Evolutionary conservation across 2,113 vertebrate genomes (phyloP).

Genomic region (Galeopterus variegatus): DNA sequence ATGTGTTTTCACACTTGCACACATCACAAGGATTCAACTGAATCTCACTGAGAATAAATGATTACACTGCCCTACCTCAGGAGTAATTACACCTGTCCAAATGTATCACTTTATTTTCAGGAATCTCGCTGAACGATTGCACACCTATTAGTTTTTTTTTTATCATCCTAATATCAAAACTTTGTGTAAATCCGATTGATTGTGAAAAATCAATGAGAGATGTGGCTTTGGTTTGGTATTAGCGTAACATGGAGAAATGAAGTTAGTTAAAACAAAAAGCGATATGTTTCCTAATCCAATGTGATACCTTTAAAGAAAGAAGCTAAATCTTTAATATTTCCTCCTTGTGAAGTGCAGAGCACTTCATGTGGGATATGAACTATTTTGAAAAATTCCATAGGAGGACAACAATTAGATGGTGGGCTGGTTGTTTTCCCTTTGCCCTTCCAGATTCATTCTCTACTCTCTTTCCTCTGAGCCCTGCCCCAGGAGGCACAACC

Average conservation of each 20-base stretch:
- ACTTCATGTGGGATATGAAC: not conserved
- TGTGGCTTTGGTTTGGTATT: not conserved
- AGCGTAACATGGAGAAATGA: not conserved
- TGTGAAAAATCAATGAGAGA: conserved; percentile 67
- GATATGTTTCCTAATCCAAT: not conserved
- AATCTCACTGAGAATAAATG: conserved; percentile 62
- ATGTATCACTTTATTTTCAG: conserved; percentile 62
- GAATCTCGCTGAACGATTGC: conserved; percentile 47
- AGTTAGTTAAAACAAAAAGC: conserved; percentile 50
- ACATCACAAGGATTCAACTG: conserved; percentile 37
- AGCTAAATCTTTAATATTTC: conserved; percentile 55
- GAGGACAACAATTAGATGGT: not conserved
- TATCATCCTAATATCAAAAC: conserved; percentile 63
- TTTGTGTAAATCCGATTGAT: not conserved
- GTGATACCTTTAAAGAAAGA: conserved; percentile 41
- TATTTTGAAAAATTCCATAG: not conserved
- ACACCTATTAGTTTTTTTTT: conserved; percentile 43
- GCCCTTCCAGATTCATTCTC: not conserved
- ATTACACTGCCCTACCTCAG: not conserved
- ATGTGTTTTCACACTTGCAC: conserved; percentile 62
- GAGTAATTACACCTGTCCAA: conserved; percentile 59
- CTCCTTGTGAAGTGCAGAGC: not conserved
- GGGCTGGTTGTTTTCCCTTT: not conserved
- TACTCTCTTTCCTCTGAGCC: not conserved
- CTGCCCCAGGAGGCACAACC: not conserved